Base-by-base conservation (phyloP, 2,888 invertebrate species). In the Autographa pulchrina region DNA sequence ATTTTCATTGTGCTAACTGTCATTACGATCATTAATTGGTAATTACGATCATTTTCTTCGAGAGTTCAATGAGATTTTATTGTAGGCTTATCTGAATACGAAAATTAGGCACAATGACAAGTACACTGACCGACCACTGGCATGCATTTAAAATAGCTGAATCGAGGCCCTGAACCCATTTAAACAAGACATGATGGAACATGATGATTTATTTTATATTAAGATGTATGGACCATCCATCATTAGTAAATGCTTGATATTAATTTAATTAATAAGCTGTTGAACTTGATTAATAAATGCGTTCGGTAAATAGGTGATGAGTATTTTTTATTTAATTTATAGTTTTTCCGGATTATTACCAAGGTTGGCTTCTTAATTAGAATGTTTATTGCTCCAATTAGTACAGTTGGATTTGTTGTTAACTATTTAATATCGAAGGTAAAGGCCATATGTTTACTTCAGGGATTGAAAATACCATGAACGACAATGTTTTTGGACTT, bases 181-280 rank as follows among this genome's bases (percentile, higher is more conserved):
- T 65, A 62, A 70, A 75, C 66, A 35, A 59, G 56, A 61, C 65
- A 64, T 66, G 62, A 25, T 25, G 25, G 3, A 25, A 25, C 1
- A 25, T 25, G 61, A n/a, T 79, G 62, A 79, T 75, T 77, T 62
- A 77, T n/a, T n/a, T n/a, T n/a, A n/a, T n/a, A n/a, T 79, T 70
- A 67, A 54, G 66, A 65, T 66, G 58, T 56, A 11, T 13, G 2
- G 18, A 62, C 58, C 59, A 75, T 77, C 66, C 54, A 79, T 77
- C 64, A 70, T 65, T 41, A 62, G 48, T 20, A 20, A 8, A 16
- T 63, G 25, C 62, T 68, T 58, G 4, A 56, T 66, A 7, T 67
- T 70, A 79, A 79, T 67, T 70, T 38, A 56, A 67, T 77, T 70
- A 62, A 56, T 65, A 0, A 62, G 48, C 25, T 48, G 18, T 58